Base-by-base conservation (phyloP, 2,888 invertebrate genomes). In the Pheosia tremula region DNA sequence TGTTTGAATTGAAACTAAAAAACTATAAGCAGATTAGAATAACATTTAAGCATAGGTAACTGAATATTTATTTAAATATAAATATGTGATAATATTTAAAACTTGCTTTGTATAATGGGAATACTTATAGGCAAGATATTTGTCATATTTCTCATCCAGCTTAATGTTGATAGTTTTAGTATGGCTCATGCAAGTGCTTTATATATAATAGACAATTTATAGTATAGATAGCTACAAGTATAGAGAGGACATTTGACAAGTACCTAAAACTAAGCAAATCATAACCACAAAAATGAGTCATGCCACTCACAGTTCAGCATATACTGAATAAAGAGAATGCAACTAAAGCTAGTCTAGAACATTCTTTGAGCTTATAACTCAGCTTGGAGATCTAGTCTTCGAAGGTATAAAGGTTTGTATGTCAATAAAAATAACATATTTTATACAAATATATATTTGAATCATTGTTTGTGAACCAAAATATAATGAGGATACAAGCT, bases 301-400 rank as follows among this genome's bases (percentile, higher is more conserved):
- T 72, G 66, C 69, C 61, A 67, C 60, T 61, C 60, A 64, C 59
- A 71, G 60, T 57, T 62, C 57, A 65, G 65, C 54, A 77, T 67
- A 67, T 72, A 75, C 74, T 38, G 54, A 54, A 41, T 56, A 56
- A 39, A 13, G 41, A 41, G 56, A 56, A 41, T 56, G 56, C 3
- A 43, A 43, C 73, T 72, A 63, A 65, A 71, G 61, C 74, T 71
- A 69, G 73, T 89, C 89, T 88, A 88, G 90, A 90, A 90, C 78
- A 80, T 89, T 89, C 89, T 78, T 71, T 78, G 66, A 64, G 69
- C 54, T 52, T 3, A n/a, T 9, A 54, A 56, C 4, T 39, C 10
- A 37, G 5, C n/a, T 41, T 50, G 36, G n/a, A 45, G 36, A 60
- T 55, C 53, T 53, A 73, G 74, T 71, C 71, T 60, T 67, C 58